phyloP scores from a whole-genome alignment of 2,888 invertebrate species.

The Bombyx huttoni region DNA sequence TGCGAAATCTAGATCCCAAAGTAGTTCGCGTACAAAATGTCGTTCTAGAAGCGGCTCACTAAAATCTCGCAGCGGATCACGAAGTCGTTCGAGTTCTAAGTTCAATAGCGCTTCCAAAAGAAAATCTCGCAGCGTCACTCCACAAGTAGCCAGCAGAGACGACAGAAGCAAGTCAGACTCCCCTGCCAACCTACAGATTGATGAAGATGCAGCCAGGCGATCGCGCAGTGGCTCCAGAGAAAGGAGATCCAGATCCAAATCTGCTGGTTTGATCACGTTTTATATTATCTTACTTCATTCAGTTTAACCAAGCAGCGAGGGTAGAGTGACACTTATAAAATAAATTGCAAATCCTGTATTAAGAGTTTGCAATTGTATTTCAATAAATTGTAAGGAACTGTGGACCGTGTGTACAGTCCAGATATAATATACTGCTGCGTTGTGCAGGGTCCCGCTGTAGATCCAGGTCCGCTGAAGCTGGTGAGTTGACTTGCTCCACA shows the following conservation, averaged over 20 bases:
- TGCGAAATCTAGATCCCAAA: conserved; percentile 12
- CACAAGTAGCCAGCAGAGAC: conserved; percentile 5
- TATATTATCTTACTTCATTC: conserved; percentile 10
- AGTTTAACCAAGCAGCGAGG: background rate
- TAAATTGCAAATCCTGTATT: too few relatives aligned
- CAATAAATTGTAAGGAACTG: background rate
- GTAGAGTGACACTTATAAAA: too few relatives aligned
- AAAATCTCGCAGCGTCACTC: conserved; percentile 16
- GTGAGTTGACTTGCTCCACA: conserved; percentile 1
- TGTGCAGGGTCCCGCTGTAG: conserved; percentile 19
- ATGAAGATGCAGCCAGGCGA: conserved; percentile 6
- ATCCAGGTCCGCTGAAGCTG: conserved; percentile 13
- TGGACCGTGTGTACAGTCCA: background rate
- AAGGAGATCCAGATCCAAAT: conserved; percentile 8
- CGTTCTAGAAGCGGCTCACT: conserved; percentile 16
- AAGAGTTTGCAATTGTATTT: background rate
- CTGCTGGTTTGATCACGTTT: conserved; percentile 10
- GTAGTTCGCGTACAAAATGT: conserved; percentile 15
- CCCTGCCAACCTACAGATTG: conserved; percentile 3
- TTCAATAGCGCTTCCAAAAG: conserved; percentile 9
- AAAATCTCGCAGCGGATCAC: conserved; percentile 16
- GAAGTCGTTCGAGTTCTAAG: conserved; percentile 12
- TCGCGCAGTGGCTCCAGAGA: conserved; percentile 12
- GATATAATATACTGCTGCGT: background rate
- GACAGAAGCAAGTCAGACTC: conserved; percentile 13